These are phyloP conservation scores for Leucosticte australis DNA, from an alignment of 2,113 vertebrate genomes.

Conservation along the genomic window DNA sequence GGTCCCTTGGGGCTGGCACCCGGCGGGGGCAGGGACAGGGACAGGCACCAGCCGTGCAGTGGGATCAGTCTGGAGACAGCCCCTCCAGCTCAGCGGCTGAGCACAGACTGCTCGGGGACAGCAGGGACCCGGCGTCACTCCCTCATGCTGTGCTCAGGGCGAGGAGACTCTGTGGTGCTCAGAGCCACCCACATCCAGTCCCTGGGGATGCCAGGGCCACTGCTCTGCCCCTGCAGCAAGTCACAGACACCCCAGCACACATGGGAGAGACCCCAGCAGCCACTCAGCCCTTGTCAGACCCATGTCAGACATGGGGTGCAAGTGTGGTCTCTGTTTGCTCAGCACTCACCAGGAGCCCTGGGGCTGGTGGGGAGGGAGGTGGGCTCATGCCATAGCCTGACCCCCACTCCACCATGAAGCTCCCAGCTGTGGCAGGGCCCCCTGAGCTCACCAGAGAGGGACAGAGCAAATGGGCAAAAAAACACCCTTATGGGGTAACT, in stretches of 20 bases:
- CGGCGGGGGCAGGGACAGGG: not conserved
- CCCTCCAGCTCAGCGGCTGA: not conserved
- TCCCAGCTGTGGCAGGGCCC: not conserved
- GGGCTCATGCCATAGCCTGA: rapidly evolving
- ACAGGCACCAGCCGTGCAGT: not conserved
- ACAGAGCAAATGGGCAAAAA: not conserved
- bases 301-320: not conserved
- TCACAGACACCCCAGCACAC: not conserved
- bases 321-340: rapidly evolving
- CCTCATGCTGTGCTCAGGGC: rapidly evolving
- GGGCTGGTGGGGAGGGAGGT: not conserved
- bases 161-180: rapidly evolving
- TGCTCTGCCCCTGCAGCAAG: not conserved
- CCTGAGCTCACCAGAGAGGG: not conserved
- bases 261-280: not conserved
- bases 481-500: not conserved
- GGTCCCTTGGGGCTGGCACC: not conserved
- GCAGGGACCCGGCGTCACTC: not conserved
- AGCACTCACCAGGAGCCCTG: not conserved
- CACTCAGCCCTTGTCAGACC: not conserved
- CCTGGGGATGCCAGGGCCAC: rapidly evolving
- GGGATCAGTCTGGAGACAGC: not conserved
- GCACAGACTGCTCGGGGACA: not conserved
- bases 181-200: not conserved
- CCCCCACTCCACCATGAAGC: rapidly evolving